phyloP scores from a whole-genome alignment of 2,888 invertebrate genomes.

The Oscheius myriophilus region DNA sequence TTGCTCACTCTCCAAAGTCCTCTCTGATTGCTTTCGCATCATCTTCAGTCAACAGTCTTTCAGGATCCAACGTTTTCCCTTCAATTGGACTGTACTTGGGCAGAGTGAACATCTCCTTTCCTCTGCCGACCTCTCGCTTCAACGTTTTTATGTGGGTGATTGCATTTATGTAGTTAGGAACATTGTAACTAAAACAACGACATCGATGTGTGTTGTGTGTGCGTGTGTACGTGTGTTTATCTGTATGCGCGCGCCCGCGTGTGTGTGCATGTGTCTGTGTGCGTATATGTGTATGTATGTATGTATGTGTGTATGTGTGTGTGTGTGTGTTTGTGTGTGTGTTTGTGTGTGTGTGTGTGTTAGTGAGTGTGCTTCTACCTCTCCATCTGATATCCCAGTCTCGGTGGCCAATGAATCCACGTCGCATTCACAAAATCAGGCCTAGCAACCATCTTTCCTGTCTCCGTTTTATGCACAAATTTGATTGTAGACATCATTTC shows the following conservation, averaged over 20 bases:
- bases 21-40: constrained; percentile 1
- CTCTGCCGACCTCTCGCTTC: background rate
- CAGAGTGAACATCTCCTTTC: background rate
- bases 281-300: no score
- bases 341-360: no score
- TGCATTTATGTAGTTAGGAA: constrained; percentile 1
- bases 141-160: constrained; percentile 14
- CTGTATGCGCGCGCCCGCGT: no score
- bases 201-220: no score
- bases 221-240: no score
- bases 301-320: no score
- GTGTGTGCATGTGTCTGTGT: no score
- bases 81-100: background rate
- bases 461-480: constrained; percentile 35
- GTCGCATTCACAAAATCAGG: constrained; percentile 44
- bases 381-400: background rate
- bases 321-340: no score
- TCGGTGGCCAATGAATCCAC: constrained; percentile 46
- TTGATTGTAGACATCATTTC: constrained; percentile 37
- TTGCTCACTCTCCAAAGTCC: constrained; percentile 4
- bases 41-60: background rate
- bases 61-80: background rate
- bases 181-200: background rate
- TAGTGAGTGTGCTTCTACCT: background rate
- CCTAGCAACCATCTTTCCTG: constrained; percentile 46